Base-by-base conservation (phyloP, 2,797 vertebrate species). In the Tenualosa thibaudeaui region DNA sequence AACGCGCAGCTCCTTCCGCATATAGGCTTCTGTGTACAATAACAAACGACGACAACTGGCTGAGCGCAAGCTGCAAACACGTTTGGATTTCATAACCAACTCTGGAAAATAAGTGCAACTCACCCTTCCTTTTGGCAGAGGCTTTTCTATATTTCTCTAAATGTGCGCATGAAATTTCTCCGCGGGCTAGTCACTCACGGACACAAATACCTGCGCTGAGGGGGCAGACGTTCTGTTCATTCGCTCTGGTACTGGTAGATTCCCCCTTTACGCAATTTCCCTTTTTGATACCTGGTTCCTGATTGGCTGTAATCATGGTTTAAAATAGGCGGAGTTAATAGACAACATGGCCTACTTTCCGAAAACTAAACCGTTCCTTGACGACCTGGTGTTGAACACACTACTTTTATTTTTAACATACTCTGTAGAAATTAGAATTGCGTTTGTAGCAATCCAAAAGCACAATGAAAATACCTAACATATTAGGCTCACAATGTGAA, bases 191-290 rank as follows among this genome's bases (percentile, higher is more conserved):
- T 90, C 88, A 89, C 87, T 71, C 84, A 86, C 86, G 71, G 88
- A 86, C 82, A 90, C 62, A 71, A 87, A 88, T 88, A 86, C 87
- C 83, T 90, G 87, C 90, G 87, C 87, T 86, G 51, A 88, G 82
- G 58, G 85, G 88, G 88, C 87, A 85, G 87, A 86, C 86, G 84
- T 84, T 86, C 31, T 37, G 65, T n/a, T 84, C 60, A 58, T 82
- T 68, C 37, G 2, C 17, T 40, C 54, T 85, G 9, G 37, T 82
- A 90, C 87, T 89, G 88, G 88, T 85, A 85, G 86, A 88, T 81
- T 78, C 58, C 19, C 8, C 1, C 51, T 49, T 81, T 71, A 84
- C 90, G 90, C 86, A 87, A 91, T 83, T 88, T 92, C 92, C 92
- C n/a, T 83, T 65, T 83, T 81, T 54, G 9, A 51, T 82, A 31